Conservation (phyloP, 2,113 vertebrate genomes). For the Aspiorhynchus laticeps region DNA sequence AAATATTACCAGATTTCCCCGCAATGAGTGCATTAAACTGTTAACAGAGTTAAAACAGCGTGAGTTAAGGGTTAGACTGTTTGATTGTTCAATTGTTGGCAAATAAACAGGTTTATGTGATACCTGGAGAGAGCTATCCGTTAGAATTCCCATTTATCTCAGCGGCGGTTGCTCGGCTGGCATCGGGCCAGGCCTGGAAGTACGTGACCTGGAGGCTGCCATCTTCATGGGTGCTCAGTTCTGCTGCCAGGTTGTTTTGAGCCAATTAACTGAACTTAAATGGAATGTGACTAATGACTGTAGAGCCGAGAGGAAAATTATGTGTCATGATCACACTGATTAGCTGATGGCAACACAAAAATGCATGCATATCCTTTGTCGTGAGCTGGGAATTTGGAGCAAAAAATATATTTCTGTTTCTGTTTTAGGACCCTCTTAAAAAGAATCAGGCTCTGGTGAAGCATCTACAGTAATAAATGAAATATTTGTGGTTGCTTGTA, state of each 20-base stretch:
- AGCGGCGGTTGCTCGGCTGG: neutral
- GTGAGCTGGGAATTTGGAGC: neutral
- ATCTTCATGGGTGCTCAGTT: conserved; percentile 5
- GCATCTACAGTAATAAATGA: neutral
- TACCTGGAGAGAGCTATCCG: neutral
- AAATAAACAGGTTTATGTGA: neutral
- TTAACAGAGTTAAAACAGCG: neutral
- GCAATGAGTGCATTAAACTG: neutral
- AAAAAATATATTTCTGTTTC: neutral
- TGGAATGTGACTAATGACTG: conserved; percentile 23
- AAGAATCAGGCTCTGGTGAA: neutral
- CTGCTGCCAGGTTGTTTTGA: conserved; percentile 23
- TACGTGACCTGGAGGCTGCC: neutral
- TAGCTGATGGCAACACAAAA: conserved; percentile 6
- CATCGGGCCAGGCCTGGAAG: neutral
- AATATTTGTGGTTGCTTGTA: neutral
- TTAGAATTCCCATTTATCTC: conserved; percentile 6
- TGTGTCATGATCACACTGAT: conserved; percentile 21
- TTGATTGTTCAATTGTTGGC: neutral
- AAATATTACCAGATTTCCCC: neutral
- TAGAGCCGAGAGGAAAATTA: conserved; percentile 1
- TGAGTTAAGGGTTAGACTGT: neutral
- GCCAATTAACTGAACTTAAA: conserved; percentile 32
- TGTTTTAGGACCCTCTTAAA: neutral
- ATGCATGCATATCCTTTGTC: neutral